Evolutionary conservation across 2,888 invertebrate species (phyloP).

Genomic region (Macrophya annulata): DNA sequence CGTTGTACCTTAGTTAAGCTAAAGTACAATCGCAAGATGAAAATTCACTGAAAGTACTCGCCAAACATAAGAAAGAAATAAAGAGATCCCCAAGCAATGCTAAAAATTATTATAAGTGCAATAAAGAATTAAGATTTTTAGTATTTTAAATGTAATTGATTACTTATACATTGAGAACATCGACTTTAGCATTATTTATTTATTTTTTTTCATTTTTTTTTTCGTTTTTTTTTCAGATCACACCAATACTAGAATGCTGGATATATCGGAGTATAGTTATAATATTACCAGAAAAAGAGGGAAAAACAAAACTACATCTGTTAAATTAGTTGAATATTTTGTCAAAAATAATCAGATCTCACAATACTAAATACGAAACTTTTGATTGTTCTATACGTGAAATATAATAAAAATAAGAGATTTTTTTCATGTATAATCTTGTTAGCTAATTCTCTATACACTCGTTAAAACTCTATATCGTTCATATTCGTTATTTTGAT

Average conservation of each 20-base stretch:
- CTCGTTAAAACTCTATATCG: neutral
- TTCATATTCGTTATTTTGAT: neutral
- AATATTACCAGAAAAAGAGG: neutral
- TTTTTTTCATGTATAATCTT: neutral
- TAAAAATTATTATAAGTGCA: constrained; percentile 47
- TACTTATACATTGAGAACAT: constrained; percentile 50
- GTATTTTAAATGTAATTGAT: constrained; percentile 42
- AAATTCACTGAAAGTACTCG: constrained; percentile 9
- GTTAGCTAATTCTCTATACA: neutral
- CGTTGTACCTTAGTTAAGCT: neutral
- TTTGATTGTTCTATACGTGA: neutral
- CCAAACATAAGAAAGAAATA: constrained; percentile 6
- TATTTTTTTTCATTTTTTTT: too few relatives aligned
- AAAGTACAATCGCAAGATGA: neutral
- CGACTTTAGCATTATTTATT: constrained; percentile 15
- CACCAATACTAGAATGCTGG: constrained; percentile 36
- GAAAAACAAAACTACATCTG: neutral
- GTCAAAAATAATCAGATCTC: neutral
- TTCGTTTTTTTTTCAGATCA: neutral
- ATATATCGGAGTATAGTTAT: neutral
- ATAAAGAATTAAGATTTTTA: constrained; percentile 28
- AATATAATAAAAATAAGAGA: neutral
- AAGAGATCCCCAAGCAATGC: constrained; percentile 41
- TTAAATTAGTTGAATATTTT: neutral
- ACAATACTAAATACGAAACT: neutral